phyloP scores from a whole-genome alignment of 2,888 invertebrate species.

The Apomyelois bistriatella region DNA sequence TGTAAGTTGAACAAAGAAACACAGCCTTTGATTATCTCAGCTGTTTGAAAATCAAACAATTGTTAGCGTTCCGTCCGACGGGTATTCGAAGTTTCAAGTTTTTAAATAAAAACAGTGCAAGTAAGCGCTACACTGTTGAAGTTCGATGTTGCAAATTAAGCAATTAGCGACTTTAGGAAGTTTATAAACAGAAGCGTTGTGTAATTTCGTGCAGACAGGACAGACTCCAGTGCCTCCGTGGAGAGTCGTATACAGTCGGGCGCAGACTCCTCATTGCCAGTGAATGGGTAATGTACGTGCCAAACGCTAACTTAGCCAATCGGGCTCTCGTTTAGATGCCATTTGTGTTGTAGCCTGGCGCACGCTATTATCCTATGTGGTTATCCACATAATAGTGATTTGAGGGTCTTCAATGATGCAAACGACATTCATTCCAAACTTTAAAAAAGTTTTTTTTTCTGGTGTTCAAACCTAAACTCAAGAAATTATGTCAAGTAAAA shows the following conservation, averaged over 20 bases:
- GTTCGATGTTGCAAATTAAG: conserved; percentile 22
- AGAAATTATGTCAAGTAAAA: no score
- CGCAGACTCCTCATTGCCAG: conserved; percentile 42
- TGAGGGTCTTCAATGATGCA: background rate
- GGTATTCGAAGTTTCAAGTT: background rate
- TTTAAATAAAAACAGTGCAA: conserved; percentile 2
- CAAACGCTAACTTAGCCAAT: conserved; percentile 71
- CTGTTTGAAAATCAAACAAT: conserved; percentile 18
- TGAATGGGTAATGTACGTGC: conserved; percentile 66
- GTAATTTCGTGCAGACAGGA: conserved; percentile 45
- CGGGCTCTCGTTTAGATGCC: conserved; percentile 33
- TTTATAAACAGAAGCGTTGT: conserved; percentile 38
- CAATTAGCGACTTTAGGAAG: conserved; percentile 37
- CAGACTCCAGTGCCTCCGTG: conserved; percentile 35
- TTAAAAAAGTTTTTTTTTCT: no score
- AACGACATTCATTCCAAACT: background rate
- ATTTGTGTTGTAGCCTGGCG: conserved; percentile 45
- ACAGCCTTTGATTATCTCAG: conserved; percentile 24
- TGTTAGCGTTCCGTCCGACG: conserved; percentile 1
- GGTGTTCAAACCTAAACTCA: no score
- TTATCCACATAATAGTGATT: background rate
- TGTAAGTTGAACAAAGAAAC: conserved; percentile 27
- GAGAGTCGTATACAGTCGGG: conserved; percentile 29
- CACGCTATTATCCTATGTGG: conserved; percentile 38
- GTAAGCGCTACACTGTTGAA: background rate